phyloP scores from a whole-genome alignment of 2,888 invertebrate genomes.

The Scaptomyza caliginosa region DNA sequence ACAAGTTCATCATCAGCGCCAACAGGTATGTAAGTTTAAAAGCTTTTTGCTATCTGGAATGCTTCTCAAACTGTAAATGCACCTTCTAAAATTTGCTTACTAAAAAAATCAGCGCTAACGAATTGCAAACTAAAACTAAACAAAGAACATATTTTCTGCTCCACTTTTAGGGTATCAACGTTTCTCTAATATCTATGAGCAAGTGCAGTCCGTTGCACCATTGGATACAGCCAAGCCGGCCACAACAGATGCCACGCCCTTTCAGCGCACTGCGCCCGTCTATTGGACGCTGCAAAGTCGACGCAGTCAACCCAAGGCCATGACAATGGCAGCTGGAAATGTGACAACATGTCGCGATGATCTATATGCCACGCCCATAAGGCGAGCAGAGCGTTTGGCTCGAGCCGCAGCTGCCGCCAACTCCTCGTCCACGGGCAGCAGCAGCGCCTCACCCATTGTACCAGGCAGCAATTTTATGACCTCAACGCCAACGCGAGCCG shows the following conservation, averaged over 20 bases:
- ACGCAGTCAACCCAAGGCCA: slow-evolving; percentile 74
- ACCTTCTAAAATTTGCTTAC: slow-evolving; percentile 41
- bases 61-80: slow-evolving; percentile 45
- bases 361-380: slow-evolving; percentile 83
- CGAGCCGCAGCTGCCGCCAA: slow-evolving; percentile 53
- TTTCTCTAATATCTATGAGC: slow-evolving; percentile 85
- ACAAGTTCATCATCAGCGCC: slow-evolving; percentile 11
- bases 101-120: slow-evolving; percentile 19
- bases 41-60: slow-evolving; percentile 41
- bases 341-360: slow-evolving; percentile 80
- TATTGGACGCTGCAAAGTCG: slow-evolving; percentile 87
- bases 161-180: slow-evolving; percentile 87
- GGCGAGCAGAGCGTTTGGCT: slow-evolving; percentile 80
- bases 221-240: slow-evolving; percentile 37
- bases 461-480: slow-evolving; percentile 87
- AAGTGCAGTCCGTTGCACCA: slow-evolving; percentile 70
- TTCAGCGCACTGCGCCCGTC: slow-evolving; percentile 84
- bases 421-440: slow-evolving; percentile 21
- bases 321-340: slow-evolving; percentile 38
- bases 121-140: slow-evolving; percentile 11
- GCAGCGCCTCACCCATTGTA: slow-evolving; percentile 88
- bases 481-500: slow-evolving; percentile 87
- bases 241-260: slow-evolving; percentile 70
- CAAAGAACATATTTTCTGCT: background rate
- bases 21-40: slow-evolving; percentile 62